A percentile compares a stretch with the other conserved stretches of the same genome.
These are phyloP conservation scores for Mythimna albipuncta DNA, from an alignment of 2,888 invertebrate species.

Conservation along the genomic window DNA sequence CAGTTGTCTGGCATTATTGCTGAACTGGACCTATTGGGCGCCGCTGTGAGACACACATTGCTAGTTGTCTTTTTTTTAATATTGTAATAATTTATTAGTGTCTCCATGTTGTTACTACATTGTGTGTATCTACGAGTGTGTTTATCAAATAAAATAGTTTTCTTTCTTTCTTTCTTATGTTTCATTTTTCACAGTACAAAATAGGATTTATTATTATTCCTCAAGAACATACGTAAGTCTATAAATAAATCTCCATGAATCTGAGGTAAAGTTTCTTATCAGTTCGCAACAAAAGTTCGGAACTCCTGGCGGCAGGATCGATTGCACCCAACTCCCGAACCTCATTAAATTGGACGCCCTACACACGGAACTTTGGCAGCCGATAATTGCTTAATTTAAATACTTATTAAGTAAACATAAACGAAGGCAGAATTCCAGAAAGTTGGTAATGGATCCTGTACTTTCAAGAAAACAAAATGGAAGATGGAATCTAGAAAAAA, in stretches of 20 bases:
- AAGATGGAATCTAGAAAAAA: no score
- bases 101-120: no score
- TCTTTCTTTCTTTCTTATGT: no score
- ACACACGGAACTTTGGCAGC: constrained; percentile 28
- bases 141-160: no score
- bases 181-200: not conserved
- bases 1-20: no score
- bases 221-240: not conserved
- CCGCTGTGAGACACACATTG: no score
- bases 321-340: constrained; percentile 16
- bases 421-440: constrained; percentile 1
- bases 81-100: no score
- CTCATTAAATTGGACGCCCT: constrained; percentile 16
- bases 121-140: no score
- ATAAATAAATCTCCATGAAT: constrained; percentile 17
- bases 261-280: constrained; percentile 27
- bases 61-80: no score
- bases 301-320: constrained; percentile 24
- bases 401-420: constrained; percentile 36
- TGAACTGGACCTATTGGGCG: no score
- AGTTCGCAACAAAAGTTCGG: constrained; percentile 34
- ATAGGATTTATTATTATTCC: not conserved
- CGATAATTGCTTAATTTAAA: constrained; percentile 48
- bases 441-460: constrained; percentile 25
- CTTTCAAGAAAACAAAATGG: not conserved